Base-by-base conservation (phyloP, 2,113 vertebrate species). In the Phrynocephalus versicolor region DNA sequence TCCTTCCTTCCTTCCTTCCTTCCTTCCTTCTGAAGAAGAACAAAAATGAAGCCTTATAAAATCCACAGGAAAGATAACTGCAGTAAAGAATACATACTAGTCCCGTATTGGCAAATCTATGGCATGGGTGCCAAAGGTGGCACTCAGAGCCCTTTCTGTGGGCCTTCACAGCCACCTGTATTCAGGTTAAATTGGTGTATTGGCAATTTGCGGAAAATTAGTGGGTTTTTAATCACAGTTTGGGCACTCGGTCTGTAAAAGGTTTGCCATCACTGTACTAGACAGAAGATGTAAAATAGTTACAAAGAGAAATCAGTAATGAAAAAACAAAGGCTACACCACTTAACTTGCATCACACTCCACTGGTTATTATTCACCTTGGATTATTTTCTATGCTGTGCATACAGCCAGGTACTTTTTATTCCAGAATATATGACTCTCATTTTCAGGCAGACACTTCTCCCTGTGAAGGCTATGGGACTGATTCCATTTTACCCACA, bases 1-100 rank as follows among this genome's bases (percentile, higher is more conserved):
- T n/a, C n/a, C n/a, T n/a, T n/a, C n/a, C n/a, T n/a, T n/a, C n/a
- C 35, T 51, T 30, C 41, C 81, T 91, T 94, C 87, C 86, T 67
- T 23, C 39, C 91, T 78, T 88, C 77, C 93, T 55, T 1, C 27
- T 21, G 27, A 90, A 92, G 71, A 77, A 82, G 33, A 71, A 92
- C 89, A 30, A 45, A 6, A 9, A 89, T 84, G 77, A 62, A 79
- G 89, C 83, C 78, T 4, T 83, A 91, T 88, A 87, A 90, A 70
- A 82, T 82, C 71, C 85, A 81, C 30, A 60, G 21, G 7, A 64
- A 88, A 69, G 79, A 65, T 55, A 27, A 76, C 81, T 39, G 21
- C 82, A 35, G 19, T 45, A 51, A 51, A 30, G 74, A 23, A 58
- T 78, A 78, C 64, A 39, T 9, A 67, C 82, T n/a, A n/a, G n/a